Evolutionary conservation across 2,797 vertebrate genomes (phyloP), one percentile per base, ranked within the genome.

Genomic region (Manis javanica): DNA sequence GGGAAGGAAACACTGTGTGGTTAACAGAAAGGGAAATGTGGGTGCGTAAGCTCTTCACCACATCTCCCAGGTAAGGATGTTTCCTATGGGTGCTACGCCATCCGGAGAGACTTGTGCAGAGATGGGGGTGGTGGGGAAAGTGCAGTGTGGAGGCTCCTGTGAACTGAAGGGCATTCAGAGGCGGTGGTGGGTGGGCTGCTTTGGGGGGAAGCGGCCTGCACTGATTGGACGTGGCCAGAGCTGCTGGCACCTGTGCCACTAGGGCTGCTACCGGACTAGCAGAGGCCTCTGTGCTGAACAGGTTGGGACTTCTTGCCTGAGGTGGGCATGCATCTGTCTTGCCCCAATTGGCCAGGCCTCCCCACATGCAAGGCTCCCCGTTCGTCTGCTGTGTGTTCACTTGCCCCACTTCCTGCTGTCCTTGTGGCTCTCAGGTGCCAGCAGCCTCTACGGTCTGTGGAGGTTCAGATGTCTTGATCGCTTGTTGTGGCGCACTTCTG

Each of bases 401-500:
- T 82, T 42, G 11, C 31, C 3, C 49, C 12, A 2, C 34, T 90
- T 61, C 90, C 57, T 91, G 34, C 24, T 13, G 2, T 3, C 21
- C 13, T 51, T 1, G 6, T 46, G 21, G 87, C 95, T 86, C 86
- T 0, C 2, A 18, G 94, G 78, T 69, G 63, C 19, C 46, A 37
- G 77, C 91, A 83, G 84, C 84, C 79, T 19, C 68, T 75, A 71
- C 0, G 0, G 95, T 90, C 96, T 91, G 75, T 55, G 79, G 96
- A 95, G 94, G 93, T 95, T 97, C 98, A 77, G 97, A 94, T 97
- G 98, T 98, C 97, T 96, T 90, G 95, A 87, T 98, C 97, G 97
- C 97, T 97, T 98, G 94, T 98, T 96, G 78, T 77, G 64, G 96
- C 96, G 96, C 71, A 69, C 96, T 97, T 98, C 97, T 96, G 96